Evolutionary conservation across 2,888 invertebrate species (phyloP), one percentile per base, ranked within the genome.

Genomic region (Cephalotes varians): DNA sequence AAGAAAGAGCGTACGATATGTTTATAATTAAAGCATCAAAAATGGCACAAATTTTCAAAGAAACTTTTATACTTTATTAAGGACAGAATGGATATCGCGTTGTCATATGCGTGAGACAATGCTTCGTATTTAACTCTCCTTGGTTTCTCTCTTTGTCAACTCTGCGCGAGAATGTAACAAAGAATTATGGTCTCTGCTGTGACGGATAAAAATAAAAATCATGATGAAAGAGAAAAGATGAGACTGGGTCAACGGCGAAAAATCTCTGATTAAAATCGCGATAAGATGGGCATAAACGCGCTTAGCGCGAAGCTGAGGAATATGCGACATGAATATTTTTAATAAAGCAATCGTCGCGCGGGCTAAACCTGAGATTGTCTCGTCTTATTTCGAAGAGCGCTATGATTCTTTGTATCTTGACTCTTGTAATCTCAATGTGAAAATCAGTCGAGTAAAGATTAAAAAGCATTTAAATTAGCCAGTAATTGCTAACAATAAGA

Each of bases 191-290:
- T 40, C 81, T 76, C 47, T 51, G 83, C 31, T 44, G 69, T 73
- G 80, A 83, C 65, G 87, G 72, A 85, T 85, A 76, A 85, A 84
- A 84, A 83, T 74, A 74, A 67, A 74, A 28, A 64, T 81, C 65
- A 82, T 60, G 31, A 34, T 9, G 69, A 84, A 71, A 69, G 71
- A 82, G 62, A 64, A 76, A 85, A 86, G 88, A 88, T 72, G 86
- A 79, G 88, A 90, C 86, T 90, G 88, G 90, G 89, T 91, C 89
- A 88, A 83, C 74, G 84, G 81, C 82, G 82, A 85, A 85, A 87
- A 87, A 87, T 71, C 84, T 87, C 81, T 91, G 90, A 92, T 92
- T 92, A 90, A 92, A 91, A 88, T 85, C 76, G 69, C 77, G 81
- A 25, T 60, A 31, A 25, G 51, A 40, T n/a, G 67, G n/a, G 10